Evolutionary conservation across 2,113 vertebrate genomes (phyloP).

Genomic region (Hydrochoerus hydrochaeris): DNA sequence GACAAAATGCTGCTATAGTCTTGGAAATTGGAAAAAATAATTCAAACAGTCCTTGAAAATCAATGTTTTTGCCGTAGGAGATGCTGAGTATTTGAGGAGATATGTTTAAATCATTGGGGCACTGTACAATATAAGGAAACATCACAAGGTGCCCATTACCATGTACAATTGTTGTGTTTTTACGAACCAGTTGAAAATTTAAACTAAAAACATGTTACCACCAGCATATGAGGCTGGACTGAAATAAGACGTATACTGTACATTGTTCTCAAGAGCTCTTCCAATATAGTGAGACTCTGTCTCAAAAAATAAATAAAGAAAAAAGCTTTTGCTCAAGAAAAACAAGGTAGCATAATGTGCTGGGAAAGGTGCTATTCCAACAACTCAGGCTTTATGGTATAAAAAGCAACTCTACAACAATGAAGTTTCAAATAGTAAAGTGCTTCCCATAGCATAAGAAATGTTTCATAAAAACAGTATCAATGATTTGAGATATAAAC

Average conservation of each 20-base stretch:
- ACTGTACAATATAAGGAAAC: not conserved
- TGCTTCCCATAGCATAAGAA: slow-evolving; percentile 11
- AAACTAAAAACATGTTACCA: not conserved
- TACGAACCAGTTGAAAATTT: not conserved
- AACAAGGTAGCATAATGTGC: not conserved
- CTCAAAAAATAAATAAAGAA: not conserved
- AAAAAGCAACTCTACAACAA: not conserved
- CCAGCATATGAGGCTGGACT: not conserved
- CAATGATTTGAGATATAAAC: slow-evolving; percentile 32
- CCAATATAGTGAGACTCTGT: not conserved
- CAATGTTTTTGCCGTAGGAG: not conserved
- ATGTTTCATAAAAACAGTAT: not conserved
- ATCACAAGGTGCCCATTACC: not conserved
- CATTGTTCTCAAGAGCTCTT: not conserved
- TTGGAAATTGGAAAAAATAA: slow-evolving; percentile 29
- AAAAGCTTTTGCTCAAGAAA: not conserved
- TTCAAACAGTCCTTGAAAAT: slow-evolving; percentile 45
- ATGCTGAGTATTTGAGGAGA: not conserved
- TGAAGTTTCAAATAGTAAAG: not conserved
- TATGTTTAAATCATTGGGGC: not conserved
- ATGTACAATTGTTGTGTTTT: not conserved
- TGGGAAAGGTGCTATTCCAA: not conserved
- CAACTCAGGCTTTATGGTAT: slow-evolving; percentile 1
- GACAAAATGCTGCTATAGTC: too few species aligned
- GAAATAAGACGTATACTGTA: slow-evolving; percentile 6